Percentiles rank a stretch among this genome's conserved stretches.
Evolutionary conservation across 2,797 vertebrate genomes (phyloP).

Genomic region (Monodelphis domestica): DNA sequence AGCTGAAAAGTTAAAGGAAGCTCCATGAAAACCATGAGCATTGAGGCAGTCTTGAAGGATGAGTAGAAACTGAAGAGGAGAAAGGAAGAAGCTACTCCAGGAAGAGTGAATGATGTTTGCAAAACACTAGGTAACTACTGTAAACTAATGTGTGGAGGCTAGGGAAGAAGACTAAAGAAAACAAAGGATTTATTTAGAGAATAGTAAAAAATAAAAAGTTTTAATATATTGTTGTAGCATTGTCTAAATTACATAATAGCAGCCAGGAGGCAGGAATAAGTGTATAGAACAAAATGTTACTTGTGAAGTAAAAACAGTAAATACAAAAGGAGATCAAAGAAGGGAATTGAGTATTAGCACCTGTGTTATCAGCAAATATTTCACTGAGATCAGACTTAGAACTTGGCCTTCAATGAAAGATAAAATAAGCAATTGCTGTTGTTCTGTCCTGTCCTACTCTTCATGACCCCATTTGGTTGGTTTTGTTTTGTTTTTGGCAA

Average conservation of each 20-base stretch:
- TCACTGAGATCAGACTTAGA: neutral
- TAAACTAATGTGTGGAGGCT: neutral
- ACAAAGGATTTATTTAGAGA: neutral
- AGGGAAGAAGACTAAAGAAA: neutral
- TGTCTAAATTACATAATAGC: neutral
- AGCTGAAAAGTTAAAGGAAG: neutral
- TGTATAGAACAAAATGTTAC: neutral
- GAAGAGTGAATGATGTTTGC: neutral
- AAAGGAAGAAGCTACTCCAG: neutral
- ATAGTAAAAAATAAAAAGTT: neutral
- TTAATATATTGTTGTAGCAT: neutral
- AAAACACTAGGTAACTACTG: neutral
- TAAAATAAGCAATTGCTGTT: too few species aligned
- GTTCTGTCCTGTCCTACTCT: too few species aligned
- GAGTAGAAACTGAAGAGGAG: neutral
- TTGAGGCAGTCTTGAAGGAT: neutral
- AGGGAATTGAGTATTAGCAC: neutral
- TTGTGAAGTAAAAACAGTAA: neutral
- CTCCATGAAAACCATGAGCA: neutral
- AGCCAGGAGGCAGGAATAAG: neutral
- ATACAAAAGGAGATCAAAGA: neutral
- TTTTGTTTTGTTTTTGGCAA: too few species aligned
- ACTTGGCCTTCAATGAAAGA: neutral
- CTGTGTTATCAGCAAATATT: neutral
- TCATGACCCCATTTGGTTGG: too few species aligned